Conservation (phyloP, 2,888 invertebrate species). For the Tridacna crocea region DNA sequence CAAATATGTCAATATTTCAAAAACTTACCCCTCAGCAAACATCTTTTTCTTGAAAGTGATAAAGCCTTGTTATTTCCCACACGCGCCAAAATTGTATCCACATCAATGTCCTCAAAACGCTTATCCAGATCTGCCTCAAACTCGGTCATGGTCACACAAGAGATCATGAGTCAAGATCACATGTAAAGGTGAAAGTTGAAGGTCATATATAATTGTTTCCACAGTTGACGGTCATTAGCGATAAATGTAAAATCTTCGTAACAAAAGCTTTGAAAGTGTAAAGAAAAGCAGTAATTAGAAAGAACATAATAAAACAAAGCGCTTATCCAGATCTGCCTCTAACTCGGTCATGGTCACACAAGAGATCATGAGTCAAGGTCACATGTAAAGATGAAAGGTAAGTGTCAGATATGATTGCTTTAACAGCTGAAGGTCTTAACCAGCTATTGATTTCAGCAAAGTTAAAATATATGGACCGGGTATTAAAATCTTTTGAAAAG, state of each 20-base stretch:
- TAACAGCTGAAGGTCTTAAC: no score
- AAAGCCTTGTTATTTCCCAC: constrained; percentile 65
- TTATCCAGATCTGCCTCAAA: constrained; percentile 61
- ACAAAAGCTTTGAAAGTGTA: no score
- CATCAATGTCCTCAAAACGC: constrained; percentile 68
- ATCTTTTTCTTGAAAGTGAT: constrained; percentile 61
- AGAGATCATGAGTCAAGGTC: constrained; percentile 24
- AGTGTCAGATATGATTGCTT: neutral
- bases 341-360: constrained; percentile 64
- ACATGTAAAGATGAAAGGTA: neutral
- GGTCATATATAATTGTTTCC: neutral
- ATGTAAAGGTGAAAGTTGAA: constrained; percentile 1
- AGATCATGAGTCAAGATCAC: constrained; percentile 21
- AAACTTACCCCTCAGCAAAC: constrained; percentile 69
- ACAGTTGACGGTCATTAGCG: no score
- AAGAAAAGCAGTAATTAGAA: no score
- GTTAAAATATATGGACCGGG: no score
- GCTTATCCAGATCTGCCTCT: constrained; percentile 60
- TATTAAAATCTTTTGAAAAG: no score
- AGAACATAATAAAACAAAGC: no score
- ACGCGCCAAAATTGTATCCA: constrained; percentile 69
- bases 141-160: constrained; percentile 63
- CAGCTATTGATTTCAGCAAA: no score
- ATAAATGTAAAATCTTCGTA: no score
- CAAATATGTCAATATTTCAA: no score